These are phyloP conservation scores for Caenorhabditis japonica DNA, from an alignment of 2,888 invertebrate genomes.

Conservation along the genomic window DNA sequence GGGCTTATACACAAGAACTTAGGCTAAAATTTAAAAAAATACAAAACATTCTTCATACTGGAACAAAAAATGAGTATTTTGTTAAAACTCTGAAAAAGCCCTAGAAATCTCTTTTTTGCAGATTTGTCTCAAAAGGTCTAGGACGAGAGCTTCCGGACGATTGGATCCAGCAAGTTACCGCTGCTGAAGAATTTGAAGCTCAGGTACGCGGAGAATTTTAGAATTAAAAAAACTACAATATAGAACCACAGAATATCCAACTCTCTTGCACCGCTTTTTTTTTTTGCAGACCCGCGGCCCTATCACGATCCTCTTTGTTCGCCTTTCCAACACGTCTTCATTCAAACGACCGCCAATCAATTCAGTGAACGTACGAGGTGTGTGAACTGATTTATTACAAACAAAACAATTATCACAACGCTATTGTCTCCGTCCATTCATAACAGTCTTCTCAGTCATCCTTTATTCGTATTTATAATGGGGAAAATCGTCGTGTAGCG, in stretches of 20 bases:
- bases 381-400: too few relatives aligned
- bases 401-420: too few relatives aligned
- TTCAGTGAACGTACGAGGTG: slow-evolving; percentile 60
- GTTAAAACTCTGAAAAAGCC: not conserved
- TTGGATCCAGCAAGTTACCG: slow-evolving; percentile 69
- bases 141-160: slow-evolving; percentile 63
- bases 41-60: too few relatives aligned
- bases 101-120: slow-evolving; percentile 40
- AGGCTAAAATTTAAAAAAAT: too few relatives aligned
- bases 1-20: too few relatives aligned
- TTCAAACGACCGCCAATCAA: slow-evolving; percentile 63
- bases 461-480: too few relatives aligned
- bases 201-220: slow-evolving; percentile 19
- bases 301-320: slow-evolving; percentile 66
- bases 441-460: too few relatives aligned
- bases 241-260: too few relatives aligned
- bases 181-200: slow-evolving; percentile 69
- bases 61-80: too few relatives aligned
- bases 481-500: too few relatives aligned
- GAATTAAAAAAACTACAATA: not conserved
- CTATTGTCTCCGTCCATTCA: too few relatives aligned
- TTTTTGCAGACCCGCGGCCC: slow-evolving; percentile 62
- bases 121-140: slow-evolving; percentile 62
- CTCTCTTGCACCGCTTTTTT: not conserved
- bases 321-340: slow-evolving; percentile 62